Evolutionary conservation across 2,113 vertebrate species (phyloP), one percentile per base, ranked within the genome.

Genomic region (Eurystomus gularis): DNA sequence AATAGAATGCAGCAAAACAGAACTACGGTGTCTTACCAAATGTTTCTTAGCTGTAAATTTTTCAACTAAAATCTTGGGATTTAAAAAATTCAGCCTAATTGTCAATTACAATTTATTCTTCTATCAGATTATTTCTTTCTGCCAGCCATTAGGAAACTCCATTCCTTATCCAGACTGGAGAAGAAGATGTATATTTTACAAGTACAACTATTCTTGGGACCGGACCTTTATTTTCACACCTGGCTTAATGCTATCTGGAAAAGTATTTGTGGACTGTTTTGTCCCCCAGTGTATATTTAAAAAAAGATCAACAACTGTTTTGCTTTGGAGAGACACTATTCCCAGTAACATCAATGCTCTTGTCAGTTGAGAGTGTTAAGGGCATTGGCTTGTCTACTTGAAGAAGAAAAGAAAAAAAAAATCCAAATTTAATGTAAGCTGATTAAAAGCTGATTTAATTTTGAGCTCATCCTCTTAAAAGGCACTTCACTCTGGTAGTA

Each of bases 401-500:
- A 76, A 55, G 23, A 87, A 69, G 48, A 75, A 71, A 72, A 72
- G 17, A 44, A 71, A 49, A 4, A 25, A 35, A 19, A 13, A 11
- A 16, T 57, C 39, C 17, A 35, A 37, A 76, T 82, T 65, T 26
- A 60, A 65, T 29, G 8, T 58, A 71, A 48, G 5, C 12, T 76
- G 20, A 12, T 86, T 86, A 52, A 75, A 90, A 76, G 17, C 9
- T 25, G n/a, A 31, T 70, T 52, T 77, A 54, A 20, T 71, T 86
- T 75, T 44, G 13, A 70, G 49, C 8, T 39, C 37, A 39, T 75
- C 23, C 13, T 76, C 57, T 65, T 58, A 40, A 31, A 57, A 76
- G 51, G 8, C 24, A 21, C 17, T 39, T 83, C 39, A 46, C 1
- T 0, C 4, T 0, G 0, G 1, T 12, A 62, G 15, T 57, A 21